A percentile compares a stretch with the other conserved stretches of the same genome.
Evolutionary conservation across 2,888 invertebrate genomes (phyloP).

Genomic region (Leistus spinibarbis): DNA sequence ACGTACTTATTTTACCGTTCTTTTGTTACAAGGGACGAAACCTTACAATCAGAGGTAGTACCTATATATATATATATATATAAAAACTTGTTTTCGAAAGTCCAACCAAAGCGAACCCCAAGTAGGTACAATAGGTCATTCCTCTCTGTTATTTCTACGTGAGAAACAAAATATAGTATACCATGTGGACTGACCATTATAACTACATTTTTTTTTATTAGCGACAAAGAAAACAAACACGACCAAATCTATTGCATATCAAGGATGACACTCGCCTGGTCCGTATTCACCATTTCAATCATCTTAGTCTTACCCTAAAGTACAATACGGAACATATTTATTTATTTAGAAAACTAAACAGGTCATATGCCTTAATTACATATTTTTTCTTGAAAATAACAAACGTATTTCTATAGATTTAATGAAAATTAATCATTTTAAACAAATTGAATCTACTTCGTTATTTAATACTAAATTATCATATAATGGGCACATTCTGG

Average conservation of each 20-base stretch:
- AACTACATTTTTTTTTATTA: neutral
- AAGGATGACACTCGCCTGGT: neutral
- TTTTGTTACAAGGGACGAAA: constrained; percentile 21
- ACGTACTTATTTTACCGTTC: neutral
- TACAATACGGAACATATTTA: neutral
- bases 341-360: too few species aligned
- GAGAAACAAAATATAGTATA: neutral
- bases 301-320: neutral
- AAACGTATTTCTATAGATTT: too few species aligned
- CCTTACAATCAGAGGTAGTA: neutral
- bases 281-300: neutral
- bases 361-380: too few species aligned
- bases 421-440: too few species aligned
- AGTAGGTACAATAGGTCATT: constrained; percentile 26
- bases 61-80: constrained; percentile 14
- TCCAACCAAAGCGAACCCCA: constrained; percentile 10
- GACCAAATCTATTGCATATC: neutral
- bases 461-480: too few species aligned
- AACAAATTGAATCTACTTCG: too few species aligned
- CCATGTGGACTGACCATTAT: neutral
- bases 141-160: neutral
- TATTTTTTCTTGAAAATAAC: too few species aligned
- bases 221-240: neutral
- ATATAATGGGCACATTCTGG: too few species aligned
- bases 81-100: constrained; percentile 22